Evolutionary conservation across 2,113 vertebrate species (phyloP), one percentile per base, ranked within the genome.

Genomic region (Sigmodon hispidus): DNA sequence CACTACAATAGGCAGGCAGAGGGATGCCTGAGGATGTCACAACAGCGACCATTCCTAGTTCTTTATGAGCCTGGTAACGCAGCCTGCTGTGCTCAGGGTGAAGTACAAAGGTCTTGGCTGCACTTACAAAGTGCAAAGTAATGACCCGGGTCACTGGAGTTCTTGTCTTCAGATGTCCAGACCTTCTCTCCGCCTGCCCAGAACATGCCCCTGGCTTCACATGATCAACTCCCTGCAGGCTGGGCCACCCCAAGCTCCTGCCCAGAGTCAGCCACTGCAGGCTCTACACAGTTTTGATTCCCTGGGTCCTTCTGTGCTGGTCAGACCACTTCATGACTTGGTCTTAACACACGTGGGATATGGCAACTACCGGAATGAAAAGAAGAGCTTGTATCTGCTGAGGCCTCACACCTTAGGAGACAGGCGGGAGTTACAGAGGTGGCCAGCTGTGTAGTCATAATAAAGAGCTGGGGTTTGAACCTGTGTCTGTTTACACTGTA

Each of bases 101-200:
- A 77, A 12, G 19, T 29, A 19, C 61, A 40, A 26, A 16, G 7
- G 40, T 45, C 72, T 43, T 2, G 2, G 43, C 26, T 17, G 6
- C 3, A 13, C 50, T 57, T 45, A 76, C 13, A 45, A 7, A 3
- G 48, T 26, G 4, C 21, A 7, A 3, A 0, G 19, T 3, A 40
- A 7, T 0, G 7, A 13, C 69, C 11, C 13, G 0, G 36, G 55
- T 57, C 43, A 3, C 19, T 0, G 57, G 59, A 40, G 22, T 24
- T 24, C 34, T 26, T 9, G 0, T 13, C 50, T 9, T 79, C n/a
- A 1, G 19, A 5, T 1, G 2, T 1, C 0, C 55, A 0, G 2
- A 50, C 11, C 21, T 6, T 1, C 12, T 9, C 21, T 57, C 75
- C 43, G 59, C 36, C 45, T 59, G 22, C 76, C 65, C 34, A 26